Percentiles rank a stretch among this genome's conserved stretches.
Conservation (phyloP, 2,888 invertebrate species). For the Anagyrus pseudococci region DNA sequence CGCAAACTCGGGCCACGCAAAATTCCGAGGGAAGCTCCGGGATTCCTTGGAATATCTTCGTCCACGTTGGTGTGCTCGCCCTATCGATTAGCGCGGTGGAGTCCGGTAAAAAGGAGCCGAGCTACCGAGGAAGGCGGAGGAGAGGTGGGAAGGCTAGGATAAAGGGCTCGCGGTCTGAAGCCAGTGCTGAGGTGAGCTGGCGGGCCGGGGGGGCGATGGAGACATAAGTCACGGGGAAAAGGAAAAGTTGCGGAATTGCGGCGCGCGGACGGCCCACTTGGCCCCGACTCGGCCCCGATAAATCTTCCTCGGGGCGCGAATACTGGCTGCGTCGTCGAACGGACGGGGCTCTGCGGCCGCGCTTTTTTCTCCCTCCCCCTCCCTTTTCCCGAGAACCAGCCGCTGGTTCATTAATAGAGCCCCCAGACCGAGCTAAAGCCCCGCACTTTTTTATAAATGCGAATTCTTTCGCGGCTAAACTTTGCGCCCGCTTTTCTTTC, state of each 20-base stretch:
- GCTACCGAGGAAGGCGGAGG: too few species aligned
- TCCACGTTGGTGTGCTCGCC: too few species aligned
- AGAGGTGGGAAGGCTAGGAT: too few species aligned
- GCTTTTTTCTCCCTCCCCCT: neutral
- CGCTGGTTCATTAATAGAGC: conserved; percentile 27
- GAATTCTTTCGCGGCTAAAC: conserved; percentile 21
- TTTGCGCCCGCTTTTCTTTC: neutral
- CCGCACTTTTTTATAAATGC: conserved; percentile 34
- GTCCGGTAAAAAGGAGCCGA: too few species aligned
- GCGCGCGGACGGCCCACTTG: conserved; percentile 11
- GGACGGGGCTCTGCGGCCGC: neutral
- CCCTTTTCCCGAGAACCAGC: neutral
- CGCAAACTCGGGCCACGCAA: too few species aligned
- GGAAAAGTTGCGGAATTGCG: neutral
- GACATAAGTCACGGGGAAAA: conserved; percentile 19
- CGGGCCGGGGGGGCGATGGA: neutral
- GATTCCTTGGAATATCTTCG: too few species aligned
- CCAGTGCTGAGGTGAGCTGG: neutral
- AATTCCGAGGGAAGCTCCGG: too few species aligned
- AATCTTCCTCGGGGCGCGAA: conserved; percentile 21
- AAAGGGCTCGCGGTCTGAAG: too few species aligned
- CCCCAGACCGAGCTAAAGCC: conserved; percentile 4
- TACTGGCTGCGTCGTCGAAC: neutral
- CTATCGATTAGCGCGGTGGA: too few species aligned
- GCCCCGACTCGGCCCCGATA: conserved; percentile 16